Percentiles rank a stretch among this genome's conserved stretches.
These are phyloP conservation scores for Leptinotarsa defecta DNA, from an alignment of 1,140 invertebrate species.

Conservation along the genomic window DNA sequence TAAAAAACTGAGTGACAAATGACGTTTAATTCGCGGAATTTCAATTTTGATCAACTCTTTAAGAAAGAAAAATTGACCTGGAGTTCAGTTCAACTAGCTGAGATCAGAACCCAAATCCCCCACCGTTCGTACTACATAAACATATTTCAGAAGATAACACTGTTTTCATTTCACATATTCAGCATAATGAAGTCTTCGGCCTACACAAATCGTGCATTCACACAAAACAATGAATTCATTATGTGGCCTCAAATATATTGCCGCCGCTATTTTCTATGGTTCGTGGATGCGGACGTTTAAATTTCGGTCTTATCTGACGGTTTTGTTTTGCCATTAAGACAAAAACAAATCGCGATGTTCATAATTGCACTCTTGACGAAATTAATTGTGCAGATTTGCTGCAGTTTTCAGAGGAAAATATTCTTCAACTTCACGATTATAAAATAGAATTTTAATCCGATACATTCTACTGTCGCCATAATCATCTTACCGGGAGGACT, in stretches of 20 bases:
- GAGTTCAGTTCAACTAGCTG: too few relatives aligned
- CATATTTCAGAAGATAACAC: background rate
- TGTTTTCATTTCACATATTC: constrained; percentile 3
- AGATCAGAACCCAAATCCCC: too few relatives aligned
- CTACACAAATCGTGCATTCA: background rate
- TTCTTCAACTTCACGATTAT: too few relatives aligned
- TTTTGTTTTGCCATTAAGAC: constrained; percentile 3
- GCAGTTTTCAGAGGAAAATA: too few relatives aligned
- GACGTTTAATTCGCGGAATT: too few relatives aligned
- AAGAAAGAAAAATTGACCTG: too few relatives aligned
- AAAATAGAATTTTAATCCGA: too few relatives aligned
- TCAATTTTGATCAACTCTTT: too few relatives aligned
- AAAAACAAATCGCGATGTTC: background rate
- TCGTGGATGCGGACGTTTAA: constrained; percentile 1
- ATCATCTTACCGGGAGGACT: too few relatives aligned
- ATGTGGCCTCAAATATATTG: constrained; percentile 3
- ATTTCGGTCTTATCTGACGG: background rate
- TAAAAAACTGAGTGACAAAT: too few relatives aligned
- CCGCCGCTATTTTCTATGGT: background rate
- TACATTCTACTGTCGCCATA: too few relatives aligned
- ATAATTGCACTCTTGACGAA: background rate
- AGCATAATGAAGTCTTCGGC: background rate
- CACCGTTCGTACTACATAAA: background rate
- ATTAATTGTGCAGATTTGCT: background rate
- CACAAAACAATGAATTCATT: background rate